Base-by-base conservation (phyloP, 2,888 invertebrate species). In the Sarcophaga variegata region DNA sequence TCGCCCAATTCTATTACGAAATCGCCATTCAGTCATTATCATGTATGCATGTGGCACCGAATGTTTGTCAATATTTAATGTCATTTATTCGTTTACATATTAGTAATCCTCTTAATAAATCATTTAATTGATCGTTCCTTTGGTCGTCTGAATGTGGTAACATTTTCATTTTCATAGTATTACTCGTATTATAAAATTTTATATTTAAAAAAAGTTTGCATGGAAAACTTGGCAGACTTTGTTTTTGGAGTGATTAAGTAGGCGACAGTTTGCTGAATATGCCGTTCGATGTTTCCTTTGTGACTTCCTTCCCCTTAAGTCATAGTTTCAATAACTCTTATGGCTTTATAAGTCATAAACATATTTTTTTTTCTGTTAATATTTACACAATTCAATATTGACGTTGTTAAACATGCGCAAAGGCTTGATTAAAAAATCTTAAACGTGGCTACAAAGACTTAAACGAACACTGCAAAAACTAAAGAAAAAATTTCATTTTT, bases 81-180 rank as follows among this genome's bases (percentile, higher is more conserved):
- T 81, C 70, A 20, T 79, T 83, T 87, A 62, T 49, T 54, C 54
- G 54, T 71, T 80, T 72, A 47, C 63, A 63, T 70, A 74, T 59
- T 14, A n/a, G 5, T 78, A 74, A 47, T 81, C 77, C 81, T 78
- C 75, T 81, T 76, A 84, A 87, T 87, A 87, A 87, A 87, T 87
- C 87, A 84, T 84, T 79, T 79, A 81, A 84, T 84, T 81, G 81
- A 87, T 86, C 80, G 86, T 60, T 86, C 80, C 82, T 60, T 80
- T 71, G 54, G 54, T 54, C 17, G 54, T 2, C 54, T 17, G 79
- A 76, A 49, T 83, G 64, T 78, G 12, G 54, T 77, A 67, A 79
- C 66, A 75, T 72, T 79, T 87, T 83, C 78, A 67, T 78, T 81
- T 81, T 86, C 37, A 10, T 37, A 37, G 37, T 37, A 6, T 37